These are phyloP conservation scores for Meganola albula DNA, from an alignment of 2,888 invertebrate genomes.

Conservation along the genomic window DNA sequence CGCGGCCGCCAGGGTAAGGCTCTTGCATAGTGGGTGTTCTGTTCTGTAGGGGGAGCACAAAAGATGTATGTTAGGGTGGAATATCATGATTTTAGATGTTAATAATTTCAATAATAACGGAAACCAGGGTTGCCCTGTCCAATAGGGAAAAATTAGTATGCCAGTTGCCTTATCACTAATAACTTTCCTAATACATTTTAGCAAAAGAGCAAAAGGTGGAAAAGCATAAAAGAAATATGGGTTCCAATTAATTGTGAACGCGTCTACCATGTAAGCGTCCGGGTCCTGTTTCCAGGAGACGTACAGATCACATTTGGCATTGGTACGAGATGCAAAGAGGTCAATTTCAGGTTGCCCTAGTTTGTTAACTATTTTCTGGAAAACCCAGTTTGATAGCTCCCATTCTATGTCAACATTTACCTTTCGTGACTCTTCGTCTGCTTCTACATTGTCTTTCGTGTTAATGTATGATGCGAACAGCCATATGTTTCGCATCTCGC, in stretches of 20 bases:
- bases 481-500: constrained; percentile 11
- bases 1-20: not conserved
- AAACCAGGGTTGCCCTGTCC: constrained; percentile 2
- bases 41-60: not conserved
- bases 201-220: constrained; percentile 1
- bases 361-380: not conserved
- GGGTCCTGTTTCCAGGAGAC: constrained; percentile 6
- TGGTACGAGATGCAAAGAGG: constrained; percentile 1
- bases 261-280: constrained; percentile 2
- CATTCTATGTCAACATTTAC: constrained; percentile 5
- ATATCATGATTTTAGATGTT: not conserved
- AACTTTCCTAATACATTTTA: constrained; percentile 2
- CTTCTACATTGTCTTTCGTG: not conserved
- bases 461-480: constrained; percentile 8
- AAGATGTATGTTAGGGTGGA: not conserved
- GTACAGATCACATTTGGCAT: constrained; percentile 2
- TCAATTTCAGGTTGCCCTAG: not conserved
- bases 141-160: constrained; percentile 1
- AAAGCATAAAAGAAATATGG: constrained; percentile 5
- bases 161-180: constrained; percentile 1
- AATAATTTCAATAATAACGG: not conserved
- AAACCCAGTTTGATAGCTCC: constrained; percentile 3
- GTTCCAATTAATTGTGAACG: constrained; percentile 6
- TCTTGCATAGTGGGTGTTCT: not conserved
- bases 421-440: constrained; percentile 5